These are phyloP conservation scores for Drosophila eugracilis DNA, from an alignment of 1,140 invertebrate genomes.

Conservation along the genomic window DNA sequence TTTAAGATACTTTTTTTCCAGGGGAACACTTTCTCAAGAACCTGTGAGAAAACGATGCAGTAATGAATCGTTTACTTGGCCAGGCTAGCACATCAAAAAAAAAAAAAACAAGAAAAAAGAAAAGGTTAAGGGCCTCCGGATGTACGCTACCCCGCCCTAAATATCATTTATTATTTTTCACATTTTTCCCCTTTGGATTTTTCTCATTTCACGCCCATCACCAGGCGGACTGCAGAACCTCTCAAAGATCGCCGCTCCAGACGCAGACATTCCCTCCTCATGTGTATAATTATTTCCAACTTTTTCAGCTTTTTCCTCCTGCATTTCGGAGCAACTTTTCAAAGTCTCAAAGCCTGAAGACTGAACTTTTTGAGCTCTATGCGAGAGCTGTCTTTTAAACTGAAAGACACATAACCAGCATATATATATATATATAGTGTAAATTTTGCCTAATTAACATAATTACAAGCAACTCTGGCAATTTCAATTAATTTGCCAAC, in stretches of 20 bases:
- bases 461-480: conserved; percentile 66
- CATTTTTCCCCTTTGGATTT: conserved; percentile 38
- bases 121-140: conserved; percentile 49
- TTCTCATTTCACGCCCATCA: conserved; percentile 73
- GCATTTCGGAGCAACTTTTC: conserved; percentile 48
- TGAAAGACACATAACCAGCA: conserved; percentile 32
- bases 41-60: conserved; percentile 38
- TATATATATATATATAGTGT: conserved; percentile 21
- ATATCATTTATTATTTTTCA: conserved; percentile 55
- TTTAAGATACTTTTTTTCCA: neutral
- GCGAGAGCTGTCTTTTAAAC: conserved; percentile 68
- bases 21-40: conserved; percentile 34
- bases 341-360: conserved; percentile 37
- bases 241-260: conserved; percentile 1
- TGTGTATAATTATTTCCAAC: conserved; percentile 65
- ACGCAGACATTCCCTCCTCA: conserved; percentile 33
- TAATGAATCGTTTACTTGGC: conserved; percentile 40
- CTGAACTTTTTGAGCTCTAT: conserved; percentile 46
- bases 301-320: conserved; percentile 23
- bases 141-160: conserved; percentile 34
- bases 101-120: too few species aligned
- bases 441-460: conserved; percentile 72
- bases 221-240: conserved; percentile 31
- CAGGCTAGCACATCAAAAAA: conserved; percentile 21
- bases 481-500: conserved; percentile 67